A percentile compares a stretch with the other conserved stretches of the same genome.
Evolutionary conservation across 2,797 vertebrate genomes (phyloP).

Genomic region (Anolis apletophallus): DNA sequence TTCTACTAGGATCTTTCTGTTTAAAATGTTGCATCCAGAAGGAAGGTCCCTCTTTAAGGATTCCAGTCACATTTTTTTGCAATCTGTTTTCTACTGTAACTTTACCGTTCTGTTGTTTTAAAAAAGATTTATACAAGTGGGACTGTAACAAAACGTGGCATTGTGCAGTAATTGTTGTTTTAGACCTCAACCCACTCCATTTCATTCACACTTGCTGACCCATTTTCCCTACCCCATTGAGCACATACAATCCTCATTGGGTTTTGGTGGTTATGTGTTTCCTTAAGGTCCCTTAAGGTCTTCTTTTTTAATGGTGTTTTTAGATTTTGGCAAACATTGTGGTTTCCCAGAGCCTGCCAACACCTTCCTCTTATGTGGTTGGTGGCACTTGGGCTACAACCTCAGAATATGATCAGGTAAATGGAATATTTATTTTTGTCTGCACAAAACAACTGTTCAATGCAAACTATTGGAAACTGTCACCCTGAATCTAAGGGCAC

Average conservation of each 20-base stretch:
- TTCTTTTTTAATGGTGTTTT: not conserved
- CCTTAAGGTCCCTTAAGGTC: not conserved
- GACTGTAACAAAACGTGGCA: not conserved
- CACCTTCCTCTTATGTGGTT: not conserved
- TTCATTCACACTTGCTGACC: not conserved
- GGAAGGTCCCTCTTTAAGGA: constrained; percentile 74
- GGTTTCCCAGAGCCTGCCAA: not conserved
- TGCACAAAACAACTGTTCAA: constrained; percentile 41
- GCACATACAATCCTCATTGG: not conserved
- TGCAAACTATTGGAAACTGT: constrained; percentile 25
- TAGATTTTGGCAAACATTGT: not conserved
- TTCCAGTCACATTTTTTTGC: constrained; percentile 68
- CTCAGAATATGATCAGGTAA: not conserved
- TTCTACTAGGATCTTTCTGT: constrained; percentile 15
- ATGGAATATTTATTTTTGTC: constrained; percentile 36
- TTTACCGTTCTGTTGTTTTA: constrained; percentile 15
- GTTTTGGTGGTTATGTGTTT: not conserved
- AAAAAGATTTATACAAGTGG: not conserved
- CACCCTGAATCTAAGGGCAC: constrained; percentile 36
- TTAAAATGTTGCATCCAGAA: constrained; percentile 68
- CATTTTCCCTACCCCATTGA: not conserved
- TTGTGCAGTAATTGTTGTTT: not conserved
- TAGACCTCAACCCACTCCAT: not conserved
- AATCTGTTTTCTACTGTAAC: constrained; percentile 63
- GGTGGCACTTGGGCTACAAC: not conserved